Percentiles rank a stretch among this genome's conserved stretches.
These are phyloP conservation scores for Gorsachius magnificus DNA, from an alignment of 2,797 vertebrate genomes.

Conservation along the genomic window DNA sequence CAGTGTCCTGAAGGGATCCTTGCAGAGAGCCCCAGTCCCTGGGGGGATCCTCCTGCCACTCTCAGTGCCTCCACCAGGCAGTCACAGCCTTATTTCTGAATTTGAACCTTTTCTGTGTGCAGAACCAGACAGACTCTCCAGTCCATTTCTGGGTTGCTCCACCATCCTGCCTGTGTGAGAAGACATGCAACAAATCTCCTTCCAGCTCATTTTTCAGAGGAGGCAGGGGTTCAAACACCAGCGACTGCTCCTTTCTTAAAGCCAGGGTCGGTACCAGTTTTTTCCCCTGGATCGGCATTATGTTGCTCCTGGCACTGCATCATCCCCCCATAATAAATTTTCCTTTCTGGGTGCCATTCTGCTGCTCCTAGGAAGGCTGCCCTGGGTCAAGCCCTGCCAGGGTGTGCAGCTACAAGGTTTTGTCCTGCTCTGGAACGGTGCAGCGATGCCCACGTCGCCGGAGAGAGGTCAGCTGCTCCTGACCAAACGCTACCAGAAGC, in stretches of 20 bases:
- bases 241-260: background rate
- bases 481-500: background rate
- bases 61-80: background rate
- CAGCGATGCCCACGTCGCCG: fast-evolving
- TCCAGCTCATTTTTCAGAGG: background rate
- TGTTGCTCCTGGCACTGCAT: background rate
- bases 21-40: background rate
- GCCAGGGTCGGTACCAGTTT: background rate
- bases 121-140: background rate
- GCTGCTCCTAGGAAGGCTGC: background rate
- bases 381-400: background rate
- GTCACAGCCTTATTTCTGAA: background rate
- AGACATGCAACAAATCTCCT: background rate
- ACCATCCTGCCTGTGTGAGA: background rate
- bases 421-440: background rate
- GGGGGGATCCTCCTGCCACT: background rate
- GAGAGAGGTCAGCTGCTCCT: background rate
- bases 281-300: background rate
- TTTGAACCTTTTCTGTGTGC: background rate
- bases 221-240: background rate
- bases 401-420: background rate
- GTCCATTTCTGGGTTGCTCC: background rate
- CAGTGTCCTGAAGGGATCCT: background rate
- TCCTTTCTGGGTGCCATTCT: background rate
- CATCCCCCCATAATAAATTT: too few species aligned